Base-by-base conservation (phyloP, 2,797 vertebrate species). In the Arctocebus calabarensis region DNA sequence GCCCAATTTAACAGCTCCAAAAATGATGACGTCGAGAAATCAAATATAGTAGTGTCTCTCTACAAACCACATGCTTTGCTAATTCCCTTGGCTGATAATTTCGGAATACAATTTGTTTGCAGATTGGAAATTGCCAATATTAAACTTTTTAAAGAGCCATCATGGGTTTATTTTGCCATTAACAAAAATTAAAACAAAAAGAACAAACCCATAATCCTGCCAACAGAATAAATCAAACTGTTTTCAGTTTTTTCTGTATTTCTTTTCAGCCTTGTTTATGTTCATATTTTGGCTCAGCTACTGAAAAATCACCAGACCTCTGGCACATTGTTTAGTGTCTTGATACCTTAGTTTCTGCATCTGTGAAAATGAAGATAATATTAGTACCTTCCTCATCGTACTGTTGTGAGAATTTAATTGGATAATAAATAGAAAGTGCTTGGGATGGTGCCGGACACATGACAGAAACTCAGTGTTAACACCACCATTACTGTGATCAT, bases 121-220 rank as follows among this genome's bases (percentile, higher is more conserved):
- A 90, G 64, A 88, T 88, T 75, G 71, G 27, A 94, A 96, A 96
- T 27, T 95, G 74, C n/a, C 62, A 93, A 88, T 62, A 82, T 84
- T 59, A 43, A 27, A 52, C 48, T n/a, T 48, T 70, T 87, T 91
- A 89, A 79, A 57, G 95, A 29, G 52, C 55, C 22, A 95, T 84
- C 7, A 43, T 57, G 55, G 45, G 19, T 96, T 97, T 86, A 79
- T 95, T 94, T 95, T 79, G 19, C 19, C 74, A 86, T 32, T 75
- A 86, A 23, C 40, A 94, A 95, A 92, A 86, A 68, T 73, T 64
- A 92, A 90, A 91, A 85, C n/a, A 61, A 95, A 94, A 96, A 88
- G 71, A 90, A 88, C 19, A 75, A 73, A 88, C 32, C 6, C 32
- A 84, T 37, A 79, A 62, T 43, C 43, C 29, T 94, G 32, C 20